Evolutionary conservation across 1,140 invertebrate species (phyloP).

Genomic region (Calephelis nemesis): DNA sequence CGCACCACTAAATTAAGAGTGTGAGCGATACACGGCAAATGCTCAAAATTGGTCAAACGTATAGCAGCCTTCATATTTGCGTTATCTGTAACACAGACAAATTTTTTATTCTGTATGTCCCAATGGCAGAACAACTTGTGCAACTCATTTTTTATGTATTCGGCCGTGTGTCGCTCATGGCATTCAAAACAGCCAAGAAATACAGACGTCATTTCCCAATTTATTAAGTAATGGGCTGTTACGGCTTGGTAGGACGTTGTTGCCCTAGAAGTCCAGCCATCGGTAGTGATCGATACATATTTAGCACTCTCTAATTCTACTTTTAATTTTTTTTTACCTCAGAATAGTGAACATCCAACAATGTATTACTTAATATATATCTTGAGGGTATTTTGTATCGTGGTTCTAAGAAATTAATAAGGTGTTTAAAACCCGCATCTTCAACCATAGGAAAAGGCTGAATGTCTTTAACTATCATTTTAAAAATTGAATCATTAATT

Average conservation of each 20-base stretch:
- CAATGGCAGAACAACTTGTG: constrained; percentile 34
- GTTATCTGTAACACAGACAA: constrained; percentile 40
- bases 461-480: constrained; percentile 40
- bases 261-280: constrained; percentile 27
- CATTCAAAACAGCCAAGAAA: constrained; percentile 17
- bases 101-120: constrained; percentile 41
- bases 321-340: constrained; percentile 28
- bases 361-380: constrained; percentile 37
- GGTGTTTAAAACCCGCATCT: constrained; percentile 41
- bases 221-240: constrained; percentile 35
- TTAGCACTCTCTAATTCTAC: constrained; percentile 27
- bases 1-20: constrained; percentile 30
- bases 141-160: constrained; percentile 37
- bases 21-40: constrained; percentile 27
- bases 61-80: constrained; percentile 39
- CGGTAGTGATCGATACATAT: constrained; percentile 28
- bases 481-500: constrained; percentile 35
- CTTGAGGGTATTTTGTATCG: constrained; percentile 40
- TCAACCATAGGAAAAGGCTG: constrained; percentile 43
- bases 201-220: constrained; percentile 20
- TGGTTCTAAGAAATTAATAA: constrained; percentile 36
- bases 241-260: constrained; percentile 19
- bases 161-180: constrained; percentile 24
- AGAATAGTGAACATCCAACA: constrained; percentile 31
- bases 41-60: constrained; percentile 23